Percentiles rank a stretch among this genome's conserved stretches.
phyloP scores from a whole-genome alignment of 2,797 vertebrate genomes.

The Clarias platycephalus region DNA sequence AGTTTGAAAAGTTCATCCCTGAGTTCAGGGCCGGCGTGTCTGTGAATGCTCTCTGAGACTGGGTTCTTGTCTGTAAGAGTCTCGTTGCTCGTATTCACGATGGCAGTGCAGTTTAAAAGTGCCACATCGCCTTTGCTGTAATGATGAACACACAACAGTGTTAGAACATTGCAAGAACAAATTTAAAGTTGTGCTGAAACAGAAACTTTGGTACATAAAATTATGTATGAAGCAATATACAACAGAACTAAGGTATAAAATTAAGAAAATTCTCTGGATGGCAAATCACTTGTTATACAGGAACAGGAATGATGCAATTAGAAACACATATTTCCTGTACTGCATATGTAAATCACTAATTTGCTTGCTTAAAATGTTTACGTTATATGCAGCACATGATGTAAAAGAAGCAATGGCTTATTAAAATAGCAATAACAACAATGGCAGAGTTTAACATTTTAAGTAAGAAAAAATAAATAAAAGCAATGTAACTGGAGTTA shows the following conservation, averaged over 20 bases:
- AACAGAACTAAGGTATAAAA: not conserved
- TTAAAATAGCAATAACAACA: not conserved
- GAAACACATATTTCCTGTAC: not conserved
- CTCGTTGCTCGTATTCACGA: constrained; percentile 96
- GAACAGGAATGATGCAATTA: not conserved
- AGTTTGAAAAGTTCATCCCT: constrained; percentile 90
- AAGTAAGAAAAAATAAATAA: not conserved
- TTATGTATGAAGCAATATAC: not conserved
- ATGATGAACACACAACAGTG: constrained; percentile 5
- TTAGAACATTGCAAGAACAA: not conserved
- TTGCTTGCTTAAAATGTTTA: not conserved
- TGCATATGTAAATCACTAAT: not conserved
- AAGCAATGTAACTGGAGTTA: not conserved
- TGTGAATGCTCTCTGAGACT: constrained; percentile 87
- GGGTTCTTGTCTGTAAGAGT: constrained; percentile 91
- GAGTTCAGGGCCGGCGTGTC: constrained; percentile 87
- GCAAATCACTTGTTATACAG: not conserved
- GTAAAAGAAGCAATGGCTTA: not conserved
- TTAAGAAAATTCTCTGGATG: not conserved
- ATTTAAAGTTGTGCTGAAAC: not conserved
- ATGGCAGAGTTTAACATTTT: not conserved
- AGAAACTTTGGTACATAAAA: not conserved
- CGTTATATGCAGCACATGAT: not conserved
- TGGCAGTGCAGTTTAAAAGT: constrained; percentile 89
- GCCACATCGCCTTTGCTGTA: constrained; percentile 87